These are phyloP conservation scores for Drosophila santomea DNA, from an alignment of 1,140 invertebrate genomes.

Conservation along the genomic window DNA sequence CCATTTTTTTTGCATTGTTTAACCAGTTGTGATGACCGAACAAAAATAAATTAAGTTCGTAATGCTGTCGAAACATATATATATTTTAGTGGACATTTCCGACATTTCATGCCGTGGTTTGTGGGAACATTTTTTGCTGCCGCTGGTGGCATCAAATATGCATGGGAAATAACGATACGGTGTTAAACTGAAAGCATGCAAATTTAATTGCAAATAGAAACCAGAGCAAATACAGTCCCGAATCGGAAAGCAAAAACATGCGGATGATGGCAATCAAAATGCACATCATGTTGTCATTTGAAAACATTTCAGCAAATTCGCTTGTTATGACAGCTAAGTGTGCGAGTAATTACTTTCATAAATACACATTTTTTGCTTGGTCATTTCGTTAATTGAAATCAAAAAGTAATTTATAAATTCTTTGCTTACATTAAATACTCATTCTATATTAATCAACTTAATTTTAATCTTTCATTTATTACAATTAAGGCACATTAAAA, in stretches of 20 bases:
- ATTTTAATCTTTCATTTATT: not conserved
- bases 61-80: not conserved
- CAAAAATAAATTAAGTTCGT: conserved; percentile 5
- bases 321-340: conserved; percentile 5
- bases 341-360: not conserved
- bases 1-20: not conserved
- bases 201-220: conserved; percentile 16
- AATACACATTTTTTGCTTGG: not conserved
- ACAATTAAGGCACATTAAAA: too few species aligned
- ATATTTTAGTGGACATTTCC: not conserved
- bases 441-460: not conserved
- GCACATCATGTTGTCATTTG: conserved; percentile 5
- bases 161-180: conserved; percentile 1
- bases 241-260: conserved; percentile 10
- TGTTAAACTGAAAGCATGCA: conserved; percentile 7
- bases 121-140: conserved; percentile 9
- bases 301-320: conserved; percentile 27
- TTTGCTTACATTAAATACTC: not conserved
- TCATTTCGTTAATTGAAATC: not conserved
- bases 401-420: not conserved
- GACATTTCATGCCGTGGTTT: not conserved
- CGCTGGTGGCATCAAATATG: conserved; percentile 14
- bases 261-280: not conserved
- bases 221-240: conserved; percentile 5
- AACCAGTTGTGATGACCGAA: conserved; percentile 1